phyloP scores from a whole-genome alignment of 2,888 invertebrate genomes.

The Podotricha telesiphe region DNA sequence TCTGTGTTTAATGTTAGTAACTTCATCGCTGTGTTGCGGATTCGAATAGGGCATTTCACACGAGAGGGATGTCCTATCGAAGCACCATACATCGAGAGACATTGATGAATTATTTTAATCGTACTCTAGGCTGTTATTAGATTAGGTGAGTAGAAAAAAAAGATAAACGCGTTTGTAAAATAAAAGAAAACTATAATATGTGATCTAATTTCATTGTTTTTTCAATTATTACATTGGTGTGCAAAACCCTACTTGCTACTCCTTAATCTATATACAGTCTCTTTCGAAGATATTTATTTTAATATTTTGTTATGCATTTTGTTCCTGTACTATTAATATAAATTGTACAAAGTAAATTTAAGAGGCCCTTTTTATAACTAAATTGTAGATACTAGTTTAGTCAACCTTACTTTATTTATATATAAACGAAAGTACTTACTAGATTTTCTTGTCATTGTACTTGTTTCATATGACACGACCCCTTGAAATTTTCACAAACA shows the following conservation, averaged over 20 bases:
- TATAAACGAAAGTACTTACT: neutral
- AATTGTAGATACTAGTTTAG: conserved; percentile 66
- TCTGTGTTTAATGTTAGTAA: conserved; percentile 83
- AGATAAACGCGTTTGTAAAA: conserved; percentile 14
- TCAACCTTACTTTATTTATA: conserved; percentile 19
- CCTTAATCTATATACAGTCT: conserved; percentile 53
- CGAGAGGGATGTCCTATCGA: conserved; percentile 37
- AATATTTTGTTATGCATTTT: conserved; percentile 62
- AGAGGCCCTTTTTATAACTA: conserved; percentile 61
- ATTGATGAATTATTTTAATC: conserved; percentile 36
- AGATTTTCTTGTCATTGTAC: conserved; percentile 27
- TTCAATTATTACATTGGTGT: conserved; percentile 20
- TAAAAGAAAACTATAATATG: neutral
- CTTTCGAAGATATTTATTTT: conserved; percentile 53
- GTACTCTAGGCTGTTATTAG: conserved; percentile 52
- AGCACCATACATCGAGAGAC: conserved; percentile 43
- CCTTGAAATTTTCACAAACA: conserved; percentile 55
- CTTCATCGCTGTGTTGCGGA: conserved; percentile 66
- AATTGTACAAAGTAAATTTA: conserved; percentile 78
- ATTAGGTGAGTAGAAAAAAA: conserved; percentile 49
- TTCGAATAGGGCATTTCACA: conserved; percentile 44
- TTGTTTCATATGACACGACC: conserved; percentile 16
- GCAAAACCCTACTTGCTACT: conserved; percentile 8
- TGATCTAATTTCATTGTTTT: conserved; percentile 19
- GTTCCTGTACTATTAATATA: conserved; percentile 63